phyloP scores from a whole-genome alignment of 2,888 invertebrate species.

The Heliconius erato region DNA sequence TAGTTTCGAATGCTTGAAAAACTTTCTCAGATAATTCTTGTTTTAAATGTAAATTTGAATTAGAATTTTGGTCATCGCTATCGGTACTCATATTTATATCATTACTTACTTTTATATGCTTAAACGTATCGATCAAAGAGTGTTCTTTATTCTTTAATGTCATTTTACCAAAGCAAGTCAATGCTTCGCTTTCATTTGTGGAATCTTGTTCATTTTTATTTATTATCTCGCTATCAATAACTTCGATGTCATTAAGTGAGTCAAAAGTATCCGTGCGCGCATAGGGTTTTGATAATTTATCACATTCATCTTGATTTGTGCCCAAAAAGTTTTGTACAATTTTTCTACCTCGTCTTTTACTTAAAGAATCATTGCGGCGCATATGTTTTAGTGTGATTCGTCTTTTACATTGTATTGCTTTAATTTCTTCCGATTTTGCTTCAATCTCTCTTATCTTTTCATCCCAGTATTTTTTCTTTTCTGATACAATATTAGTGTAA shows the following conservation, averaged over 20 bases:
- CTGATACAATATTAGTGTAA: conserved; percentile 74
- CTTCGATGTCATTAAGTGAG: conserved; percentile 22
- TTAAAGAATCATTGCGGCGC: conserved; percentile 76
- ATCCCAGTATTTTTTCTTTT: conserved; percentile 83
- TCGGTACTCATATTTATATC: conserved; percentile 40
- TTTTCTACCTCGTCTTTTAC: conserved; percentile 78
- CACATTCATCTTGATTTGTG: conserved; percentile 55
- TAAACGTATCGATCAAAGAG: conserved; percentile 35
- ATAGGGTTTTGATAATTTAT: conserved; percentile 28
- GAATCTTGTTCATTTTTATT: conserved; percentile 30
- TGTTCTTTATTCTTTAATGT: conserved; percentile 21
- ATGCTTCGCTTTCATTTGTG: conserved; percentile 23
- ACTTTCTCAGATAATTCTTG: conserved; percentile 81
- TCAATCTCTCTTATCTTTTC: conserved; percentile 79
- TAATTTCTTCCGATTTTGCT: conserved; percentile 72
- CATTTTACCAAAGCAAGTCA: conserved; percentile 36
- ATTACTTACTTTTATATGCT: conserved; percentile 40
- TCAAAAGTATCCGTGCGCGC: not conserved
- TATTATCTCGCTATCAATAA: conserved; percentile 44
- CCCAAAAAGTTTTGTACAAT: conserved; percentile 73
- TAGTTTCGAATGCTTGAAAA: conserved; percentile 82
- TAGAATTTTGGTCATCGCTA: conserved; percentile 41
- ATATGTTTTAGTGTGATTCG: conserved; percentile 68
- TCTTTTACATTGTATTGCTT: conserved; percentile 68
- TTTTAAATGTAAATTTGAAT: conserved; percentile 56